These are phyloP conservation scores for Drosophila athabasca DNA, from an alignment of 1,140 invertebrate genomes.

Conservation along the genomic window DNA sequence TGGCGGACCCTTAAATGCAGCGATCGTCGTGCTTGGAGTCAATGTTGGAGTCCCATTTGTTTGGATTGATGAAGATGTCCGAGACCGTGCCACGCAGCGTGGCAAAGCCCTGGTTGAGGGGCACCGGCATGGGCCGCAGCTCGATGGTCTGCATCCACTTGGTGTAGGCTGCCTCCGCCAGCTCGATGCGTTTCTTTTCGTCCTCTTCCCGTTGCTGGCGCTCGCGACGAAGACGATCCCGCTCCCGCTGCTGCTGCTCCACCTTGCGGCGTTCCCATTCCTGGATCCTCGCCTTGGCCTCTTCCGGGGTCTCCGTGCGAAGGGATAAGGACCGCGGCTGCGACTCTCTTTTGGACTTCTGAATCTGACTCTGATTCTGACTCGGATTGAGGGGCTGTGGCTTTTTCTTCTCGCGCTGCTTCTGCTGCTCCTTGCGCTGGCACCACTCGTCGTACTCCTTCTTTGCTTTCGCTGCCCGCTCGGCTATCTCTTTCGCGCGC, in stretches of 20 bases:
- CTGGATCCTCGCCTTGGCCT: slow-evolving; percentile 23
- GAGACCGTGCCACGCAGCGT: slow-evolving; percentile 66
- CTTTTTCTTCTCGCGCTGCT: slow-evolving; percentile 29
- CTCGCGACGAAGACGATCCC: slow-evolving; percentile 24
- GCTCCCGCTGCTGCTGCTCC: slow-evolving; percentile 44
- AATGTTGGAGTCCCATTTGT: slow-evolving; percentile 65
- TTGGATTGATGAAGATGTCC: slow-evolving; percentile 66
- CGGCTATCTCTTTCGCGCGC: slow-evolving; percentile 34
- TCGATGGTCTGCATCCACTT: slow-evolving; percentile 66
- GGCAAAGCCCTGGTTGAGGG: slow-evolving; percentile 68
- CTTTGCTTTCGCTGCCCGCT: slow-evolving; percentile 50
- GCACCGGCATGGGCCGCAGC: slow-evolving; percentile 66
- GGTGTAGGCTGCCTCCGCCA: slow-evolving; percentile 52
- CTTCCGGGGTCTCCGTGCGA: slow-evolving; percentile 31
- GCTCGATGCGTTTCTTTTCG: slow-evolving; percentile 46
- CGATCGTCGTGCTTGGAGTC: slow-evolving; percentile 37
- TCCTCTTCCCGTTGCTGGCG: slow-evolving; percentile 21
- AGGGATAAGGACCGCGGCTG: no score
- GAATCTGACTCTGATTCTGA: no score
- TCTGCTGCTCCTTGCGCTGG: slow-evolving; percentile 30
- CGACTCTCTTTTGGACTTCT: neutral
- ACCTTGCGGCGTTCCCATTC: slow-evolving; percentile 56
- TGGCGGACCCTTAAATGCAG: slow-evolving; percentile 3
- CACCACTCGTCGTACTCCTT: slow-evolving; percentile 55
- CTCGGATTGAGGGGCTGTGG: no score